These are phyloP conservation scores for Amphiduros pacificus DNA, from an alignment of 2,888 invertebrate genomes.

Conservation along the genomic window DNA sequence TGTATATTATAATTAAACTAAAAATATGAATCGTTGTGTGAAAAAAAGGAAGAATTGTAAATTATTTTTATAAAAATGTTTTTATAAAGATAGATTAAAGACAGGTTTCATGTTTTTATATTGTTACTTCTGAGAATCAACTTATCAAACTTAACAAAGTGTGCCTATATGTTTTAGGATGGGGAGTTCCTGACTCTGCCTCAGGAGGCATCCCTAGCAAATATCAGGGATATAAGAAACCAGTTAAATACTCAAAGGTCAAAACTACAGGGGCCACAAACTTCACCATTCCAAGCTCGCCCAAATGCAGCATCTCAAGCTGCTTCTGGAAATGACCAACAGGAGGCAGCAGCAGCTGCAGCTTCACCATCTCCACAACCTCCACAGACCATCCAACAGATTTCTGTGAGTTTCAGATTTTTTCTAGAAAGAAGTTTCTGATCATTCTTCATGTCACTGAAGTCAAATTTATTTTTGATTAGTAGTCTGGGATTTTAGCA, in stretches of 20 bases:
- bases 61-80: neutral
- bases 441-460: too few relatives aligned
- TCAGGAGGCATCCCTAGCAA: conserved; percentile 36
- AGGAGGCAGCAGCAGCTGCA: neutral
- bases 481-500: too few relatives aligned
- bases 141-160: too few relatives aligned
- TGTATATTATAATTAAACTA: neutral
- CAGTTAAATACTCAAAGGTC: conserved; percentile 29
- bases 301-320: neutral
- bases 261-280: neutral
- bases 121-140: neutral
- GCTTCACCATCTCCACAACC: neutral
- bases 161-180: too few relatives aligned
- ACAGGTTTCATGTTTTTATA: neutral
- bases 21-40: neutral
- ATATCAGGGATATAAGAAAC: conserved; percentile 34
- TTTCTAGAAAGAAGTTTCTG: too few relatives aligned
- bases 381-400: neutral
- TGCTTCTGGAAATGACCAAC: too few relatives aligned
- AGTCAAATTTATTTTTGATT: too few relatives aligned
- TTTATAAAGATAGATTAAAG: neutral
- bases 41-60: neutral
- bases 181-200: conserved; percentile 49
- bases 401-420: conserved; percentile 1
- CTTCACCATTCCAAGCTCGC: neutral